Conservation (phyloP, 2,797 vertebrate genomes). For the Xenopus petersii region DNA sequence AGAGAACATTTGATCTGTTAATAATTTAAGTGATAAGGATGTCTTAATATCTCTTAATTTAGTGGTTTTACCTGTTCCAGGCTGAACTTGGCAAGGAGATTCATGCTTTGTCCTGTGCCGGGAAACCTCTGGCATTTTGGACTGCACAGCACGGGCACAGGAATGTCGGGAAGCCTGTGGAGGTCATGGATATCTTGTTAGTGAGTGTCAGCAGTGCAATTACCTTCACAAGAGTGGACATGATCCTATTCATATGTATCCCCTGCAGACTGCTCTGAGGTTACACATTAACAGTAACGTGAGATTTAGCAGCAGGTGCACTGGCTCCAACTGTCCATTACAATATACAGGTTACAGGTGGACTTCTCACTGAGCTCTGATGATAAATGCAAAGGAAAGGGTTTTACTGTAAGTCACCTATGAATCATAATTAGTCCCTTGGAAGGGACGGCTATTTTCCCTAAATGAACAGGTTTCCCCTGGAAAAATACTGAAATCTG, state of each 20-base stretch:
- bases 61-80: conserved; percentile 55
- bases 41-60: no score
- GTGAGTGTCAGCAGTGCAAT: conserved; percentile 68
- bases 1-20: no score
- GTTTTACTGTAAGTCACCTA: no score
- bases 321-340: no score
- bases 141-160: conserved; percentile 82
- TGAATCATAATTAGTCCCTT: no score
- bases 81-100: conserved; percentile 84
- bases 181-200: conserved; percentile 88
- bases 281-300: neutral
- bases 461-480: no score
- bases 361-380: no score
- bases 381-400: no score
- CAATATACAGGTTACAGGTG: no score
- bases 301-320: neutral
- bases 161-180: conserved; percentile 94
- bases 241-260: conserved; percentile 5
- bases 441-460: no score
- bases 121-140: conserved; percentile 86
- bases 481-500: no score
- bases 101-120: conserved; percentile 77
- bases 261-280: neutral
- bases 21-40: no score
- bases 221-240: conserved; percentile 9